A percentile compares a stretch with the other conserved stretches of the same genome.
phyloP scores from a whole-genome alignment of 1,140 invertebrate genomes.

The Drosophila melanogaster region DNA sequence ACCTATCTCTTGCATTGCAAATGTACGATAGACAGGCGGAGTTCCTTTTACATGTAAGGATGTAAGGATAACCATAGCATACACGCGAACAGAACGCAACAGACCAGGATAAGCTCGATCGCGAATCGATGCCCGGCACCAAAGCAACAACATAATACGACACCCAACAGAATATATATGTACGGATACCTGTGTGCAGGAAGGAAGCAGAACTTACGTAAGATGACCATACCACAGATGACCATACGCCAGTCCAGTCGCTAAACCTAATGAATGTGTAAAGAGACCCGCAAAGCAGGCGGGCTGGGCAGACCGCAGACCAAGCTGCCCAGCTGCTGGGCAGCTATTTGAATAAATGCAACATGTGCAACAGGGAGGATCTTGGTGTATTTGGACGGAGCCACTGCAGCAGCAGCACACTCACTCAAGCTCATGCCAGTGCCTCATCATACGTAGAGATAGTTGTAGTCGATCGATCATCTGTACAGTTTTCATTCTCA shows the following conservation, averaged over 20 bases:
- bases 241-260: conserved; percentile 32
- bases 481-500: too few relatives aligned
- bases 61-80: not conserved
- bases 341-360: conserved; percentile 34
- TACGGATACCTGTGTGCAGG: not conserved
- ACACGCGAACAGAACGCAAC: not conserved
- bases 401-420: too few relatives aligned
- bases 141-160: conserved; percentile 9
- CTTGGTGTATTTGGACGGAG: not conserved
- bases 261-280: conserved; percentile 22
- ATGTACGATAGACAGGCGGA: not conserved
- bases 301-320: not conserved
- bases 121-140: conserved; percentile 8
- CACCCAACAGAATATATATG: too few relatives aligned
- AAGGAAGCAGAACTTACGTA: not conserved
- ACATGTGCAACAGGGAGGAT: conserved; percentile 4
- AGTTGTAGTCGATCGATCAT: too few relatives aligned
- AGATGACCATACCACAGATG: conserved; percentile 8
- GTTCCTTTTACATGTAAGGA: not conserved
- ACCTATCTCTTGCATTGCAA: conserved; percentile 6
- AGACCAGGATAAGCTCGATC: not conserved
- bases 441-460: too few relatives aligned
- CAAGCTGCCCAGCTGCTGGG: conserved; percentile 4
- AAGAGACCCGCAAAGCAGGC: not conserved
- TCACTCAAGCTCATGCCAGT: too few relatives aligned